A percentile compares a stretch with the other conserved stretches of the same genome.
Evolutionary conservation across 2,113 vertebrate species (phyloP).

Genomic region (Ochotona princeps): DNA sequence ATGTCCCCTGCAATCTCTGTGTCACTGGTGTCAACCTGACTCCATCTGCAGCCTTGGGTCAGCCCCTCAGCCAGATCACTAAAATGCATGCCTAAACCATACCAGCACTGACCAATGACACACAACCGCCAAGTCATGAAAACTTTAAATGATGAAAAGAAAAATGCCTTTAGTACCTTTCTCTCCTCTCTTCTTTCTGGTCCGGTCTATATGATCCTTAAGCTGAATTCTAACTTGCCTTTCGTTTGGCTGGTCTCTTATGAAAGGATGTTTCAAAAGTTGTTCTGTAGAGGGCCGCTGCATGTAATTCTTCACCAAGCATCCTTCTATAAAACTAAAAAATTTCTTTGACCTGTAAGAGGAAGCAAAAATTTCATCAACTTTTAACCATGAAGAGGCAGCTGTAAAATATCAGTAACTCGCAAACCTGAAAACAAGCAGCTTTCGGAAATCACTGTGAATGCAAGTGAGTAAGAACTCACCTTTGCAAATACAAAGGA

Average conservation of each 20-base stretch:
- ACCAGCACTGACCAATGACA: neutral
- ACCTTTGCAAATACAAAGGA: neutral
- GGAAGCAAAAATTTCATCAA: conserved; percentile 25
- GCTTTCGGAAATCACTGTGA: neutral
- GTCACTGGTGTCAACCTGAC: too few relatives aligned
- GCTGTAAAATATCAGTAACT: neutral
- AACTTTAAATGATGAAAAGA: neutral
- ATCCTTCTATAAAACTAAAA: conserved; percentile 99
- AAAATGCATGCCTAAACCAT: neutral
- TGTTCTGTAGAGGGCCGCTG: conserved; percentile 97
- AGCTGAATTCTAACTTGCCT: conserved; percentile 99
- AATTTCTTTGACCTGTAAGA: conserved; percentile 97
- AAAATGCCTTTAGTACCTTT: conserved; percentile 89
- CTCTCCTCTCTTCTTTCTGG: conserved; percentile 98
- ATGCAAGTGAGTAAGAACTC: too few relatives aligned
- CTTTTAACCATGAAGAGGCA: conserved; percentile 26
- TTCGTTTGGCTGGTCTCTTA: conserved; percentile 99
- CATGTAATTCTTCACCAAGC: conserved; percentile 99
- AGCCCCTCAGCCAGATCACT: too few relatives aligned
- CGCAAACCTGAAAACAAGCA: neutral
- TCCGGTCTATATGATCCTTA: conserved; percentile 99
- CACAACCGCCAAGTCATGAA: neutral
- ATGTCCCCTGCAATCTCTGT: fast-evolving
- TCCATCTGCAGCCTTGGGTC: fast-evolving
- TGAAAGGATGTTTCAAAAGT: conserved; percentile 97